These are phyloP conservation scores for Malurus melanocephalus DNA, from an alignment of 2,113 vertebrate genomes.

Conservation along the genomic window DNA sequence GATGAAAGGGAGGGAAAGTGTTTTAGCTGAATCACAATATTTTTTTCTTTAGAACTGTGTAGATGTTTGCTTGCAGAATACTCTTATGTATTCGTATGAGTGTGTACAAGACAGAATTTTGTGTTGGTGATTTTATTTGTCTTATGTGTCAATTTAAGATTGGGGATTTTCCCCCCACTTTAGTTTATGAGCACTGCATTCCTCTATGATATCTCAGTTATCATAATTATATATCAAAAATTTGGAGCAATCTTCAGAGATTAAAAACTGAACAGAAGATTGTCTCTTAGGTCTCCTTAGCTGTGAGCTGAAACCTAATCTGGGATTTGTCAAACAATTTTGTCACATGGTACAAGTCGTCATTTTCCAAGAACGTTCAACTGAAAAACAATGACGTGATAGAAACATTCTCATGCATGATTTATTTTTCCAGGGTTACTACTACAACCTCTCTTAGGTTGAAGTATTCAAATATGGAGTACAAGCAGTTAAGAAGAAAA, in stretches of 20 bases:
- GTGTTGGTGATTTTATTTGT: conserved; percentile 28
- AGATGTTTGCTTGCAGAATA: conserved; percentile 37
- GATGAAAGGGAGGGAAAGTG: conserved; percentile 58
- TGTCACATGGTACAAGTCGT: background rate
- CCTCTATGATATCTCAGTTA: background rate
- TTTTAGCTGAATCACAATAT: conserved; percentile 39
- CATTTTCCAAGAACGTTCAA: background rate
- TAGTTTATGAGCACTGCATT: conserved; percentile 16
- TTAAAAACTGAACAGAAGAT: background rate
- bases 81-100: background rate
- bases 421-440: background rate
- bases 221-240: background rate
- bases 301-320: background rate
- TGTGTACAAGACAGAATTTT: conserved; percentile 4
- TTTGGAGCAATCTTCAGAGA: background rate
- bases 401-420: background rate
- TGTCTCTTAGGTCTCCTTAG: background rate
- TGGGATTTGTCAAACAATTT: background rate
- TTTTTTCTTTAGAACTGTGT: conserved; percentile 30
- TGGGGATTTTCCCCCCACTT: background rate
- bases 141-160: background rate
- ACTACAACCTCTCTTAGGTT: background rate
- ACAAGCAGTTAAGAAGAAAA: background rate
- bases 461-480: background rate
- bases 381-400: background rate